Base-by-base conservation (phyloP, 2,888 invertebrate species). In the Panzeria rudis region DNA sequence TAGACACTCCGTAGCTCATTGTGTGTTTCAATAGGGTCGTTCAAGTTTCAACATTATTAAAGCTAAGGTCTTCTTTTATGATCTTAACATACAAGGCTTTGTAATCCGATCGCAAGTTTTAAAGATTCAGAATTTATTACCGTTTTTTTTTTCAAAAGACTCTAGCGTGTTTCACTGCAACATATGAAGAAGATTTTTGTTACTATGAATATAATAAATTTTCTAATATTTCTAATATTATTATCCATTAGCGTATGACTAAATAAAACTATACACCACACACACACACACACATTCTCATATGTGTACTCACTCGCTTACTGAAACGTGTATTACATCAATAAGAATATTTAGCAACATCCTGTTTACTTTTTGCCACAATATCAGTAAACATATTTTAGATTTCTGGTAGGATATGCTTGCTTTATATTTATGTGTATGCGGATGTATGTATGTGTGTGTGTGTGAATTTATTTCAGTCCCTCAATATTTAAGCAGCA, bases 331-430 rank as follows among this genome's bases (percentile, higher is more conserved):
- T 23, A 11, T 15, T 20, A 4, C 7, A 11, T n/a, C 20, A 54
- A 25, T 9, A 64, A 35, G 13, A 50, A 68, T 47, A 41, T 52
- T 79, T 44, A 44, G 41, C 52, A 72, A 47, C 35, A 59, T 75
- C 47, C 38, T 64, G 54, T 64, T 79, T 72, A 29, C 38, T 54
- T 47, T 56, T 25, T 35, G 44, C 54, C 54, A 62, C 41, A 71
- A 32, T n/a, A 32, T 29, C 23, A 35, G 29, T 20, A 23, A 71
- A 54, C 52, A 79, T n/a, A n/a, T 44, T 62, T 44, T 47, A 32
- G 20, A 9, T 15, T 8, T 17, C 11, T 2, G n/a, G 11, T 2
- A 59, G 56, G 44, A 76, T 32, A 76, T 66, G 54, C 38, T 38
- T 50, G 8, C 17, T n/a, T n/a, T 64, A 44, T 3, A 13, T 41